Percentiles rank a stretch among this genome's conserved stretches.
Evolutionary conservation across 2,888 invertebrate species (phyloP).

Genomic region (Pheosia gnoma): DNA sequence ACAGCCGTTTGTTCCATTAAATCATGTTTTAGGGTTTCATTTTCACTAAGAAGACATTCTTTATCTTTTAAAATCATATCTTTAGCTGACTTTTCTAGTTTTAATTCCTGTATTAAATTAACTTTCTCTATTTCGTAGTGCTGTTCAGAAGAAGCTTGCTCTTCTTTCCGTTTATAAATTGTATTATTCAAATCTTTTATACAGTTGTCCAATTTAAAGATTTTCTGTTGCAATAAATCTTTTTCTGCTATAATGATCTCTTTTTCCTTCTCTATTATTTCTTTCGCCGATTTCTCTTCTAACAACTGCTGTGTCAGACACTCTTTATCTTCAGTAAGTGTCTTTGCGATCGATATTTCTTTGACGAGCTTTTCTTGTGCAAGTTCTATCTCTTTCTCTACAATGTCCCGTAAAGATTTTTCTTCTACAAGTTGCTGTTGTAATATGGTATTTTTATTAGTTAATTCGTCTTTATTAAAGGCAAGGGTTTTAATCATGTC

Average conservation of each 20-base stretch:
- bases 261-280: constrained; percentile 50
- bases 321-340: constrained; percentile 43
- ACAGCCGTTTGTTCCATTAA: constrained; percentile 19
- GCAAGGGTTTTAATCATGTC: constrained; percentile 34
- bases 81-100: constrained; percentile 21
- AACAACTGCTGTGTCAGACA: constrained; percentile 50
- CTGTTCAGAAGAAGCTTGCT: constrained; percentile 20
- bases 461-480: constrained; percentile 35
- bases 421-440: constrained; percentile 35
- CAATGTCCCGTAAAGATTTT: constrained; percentile 38
- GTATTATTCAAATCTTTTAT: constrained; percentile 23
- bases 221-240: constrained; percentile 29
- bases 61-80: constrained; percentile 25
- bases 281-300: constrained; percentile 49
- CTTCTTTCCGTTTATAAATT: constrained; percentile 21
- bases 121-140: constrained; percentile 16
- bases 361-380: constrained; percentile 31
- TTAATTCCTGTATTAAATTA: constrained; percentile 21
- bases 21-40: constrained; percentile 23
- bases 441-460: constrained; percentile 38
- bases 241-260: constrained; percentile 35
- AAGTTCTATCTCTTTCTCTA: constrained; percentile 38
- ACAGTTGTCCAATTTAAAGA: constrained; percentile 19
- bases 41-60: constrained; percentile 23
- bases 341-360: constrained; percentile 27